phyloP scores from a whole-genome alignment of 2,113 vertebrate species.

The Paradoxurus hermaphroditus region DNA sequence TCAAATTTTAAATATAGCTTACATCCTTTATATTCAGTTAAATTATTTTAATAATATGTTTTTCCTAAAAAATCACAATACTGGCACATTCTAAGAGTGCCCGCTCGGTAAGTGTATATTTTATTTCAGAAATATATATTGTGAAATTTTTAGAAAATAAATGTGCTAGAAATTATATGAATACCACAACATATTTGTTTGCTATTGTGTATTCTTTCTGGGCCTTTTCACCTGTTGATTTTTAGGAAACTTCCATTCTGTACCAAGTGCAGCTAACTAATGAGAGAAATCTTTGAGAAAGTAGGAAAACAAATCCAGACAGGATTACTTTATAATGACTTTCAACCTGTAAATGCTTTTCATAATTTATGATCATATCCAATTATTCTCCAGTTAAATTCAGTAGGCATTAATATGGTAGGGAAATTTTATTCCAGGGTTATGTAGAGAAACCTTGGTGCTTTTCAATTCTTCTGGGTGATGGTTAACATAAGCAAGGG shows the following conservation, averaged over 20 bases:
- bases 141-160: neutral
- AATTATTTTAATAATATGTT: slow-evolving; percentile 3
- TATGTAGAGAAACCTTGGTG: neutral
- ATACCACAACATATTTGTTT: neutral
- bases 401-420: neutral
- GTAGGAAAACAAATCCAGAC: neutral
- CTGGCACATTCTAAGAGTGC: neutral
- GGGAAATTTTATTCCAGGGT: neutral
- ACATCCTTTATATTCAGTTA: neutral
- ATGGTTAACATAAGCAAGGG: neutral
- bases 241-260: neutral
- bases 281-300: neutral
- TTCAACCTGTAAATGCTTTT: neutral
- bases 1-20: neutral
- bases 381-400: slow-evolving; percentile 23
- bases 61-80: neutral
- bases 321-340: neutral
- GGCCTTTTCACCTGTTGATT: neutral
- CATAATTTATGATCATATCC: neutral
- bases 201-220: neutral
- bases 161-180: neutral
- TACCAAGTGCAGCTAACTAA: neutral
- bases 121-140: slow-evolving; percentile 14
- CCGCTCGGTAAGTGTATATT: neutral
- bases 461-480: neutral